Evolutionary conservation across 1,140 invertebrate species (phyloP), one percentile per base, ranked within the genome.

Genomic region (Ridgeia piscesae): DNA sequence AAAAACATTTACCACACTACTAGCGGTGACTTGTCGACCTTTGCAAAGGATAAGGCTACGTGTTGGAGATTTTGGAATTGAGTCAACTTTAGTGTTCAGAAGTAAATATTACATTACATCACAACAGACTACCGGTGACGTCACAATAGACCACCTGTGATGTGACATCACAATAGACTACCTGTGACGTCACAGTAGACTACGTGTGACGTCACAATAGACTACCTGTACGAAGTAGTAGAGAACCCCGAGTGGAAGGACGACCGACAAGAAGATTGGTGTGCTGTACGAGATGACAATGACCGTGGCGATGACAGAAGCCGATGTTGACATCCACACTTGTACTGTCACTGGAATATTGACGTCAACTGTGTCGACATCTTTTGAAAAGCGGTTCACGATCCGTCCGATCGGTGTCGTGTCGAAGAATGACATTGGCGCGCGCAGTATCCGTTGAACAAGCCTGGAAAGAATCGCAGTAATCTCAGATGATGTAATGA

Each of bases 371-470:
- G 95, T 95, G 27, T 96, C 96, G 95, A 97, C 95, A 93, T 97
- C 96, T 93, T 96, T 96, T 1, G 95, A 94, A 33, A 90, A 91
- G 9, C 92, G 88, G 48, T 92, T 92, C 34, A 91, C 35, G 48
- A 92, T 91, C 48, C 92, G 6, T 33, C 92, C 98, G 93, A 97
- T 95, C 34, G 98, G 97, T 95, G 98, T 98, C 17, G 96, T 96
- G 94, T 98, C 96, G 97, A 98, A 99, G 96, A 97, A 97, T 6
- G 94, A 93, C 95, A 97, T 95, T 0, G 96, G 96, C 0, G 97
- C 97, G 95, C 97, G 97, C 95, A 99, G 96, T 94, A 99, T 97
- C 33, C 94, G 94, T 92, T 95, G 93, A 6, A 96, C 90, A 17
- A 94, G 35, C n/a, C 89, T 91, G 58, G 58, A 77, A 77, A 77